These are phyloP conservation scores for Macropis europaea DNA, from an alignment of 2,888 invertebrate species.

Conservation along the genomic window DNA sequence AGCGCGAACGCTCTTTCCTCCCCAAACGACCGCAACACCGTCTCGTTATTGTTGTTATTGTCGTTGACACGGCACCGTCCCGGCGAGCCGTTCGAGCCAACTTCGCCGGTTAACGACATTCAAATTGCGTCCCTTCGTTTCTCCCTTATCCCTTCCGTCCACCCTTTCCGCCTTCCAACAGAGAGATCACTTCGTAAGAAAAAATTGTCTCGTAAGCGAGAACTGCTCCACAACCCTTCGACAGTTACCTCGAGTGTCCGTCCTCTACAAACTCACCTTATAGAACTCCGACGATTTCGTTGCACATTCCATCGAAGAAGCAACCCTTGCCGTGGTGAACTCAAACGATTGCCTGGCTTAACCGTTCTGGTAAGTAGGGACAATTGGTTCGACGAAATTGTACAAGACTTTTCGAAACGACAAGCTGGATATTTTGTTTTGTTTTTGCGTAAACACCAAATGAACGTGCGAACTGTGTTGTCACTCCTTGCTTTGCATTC, in stretches of 20 bases:
- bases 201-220: conserved; percentile 6
- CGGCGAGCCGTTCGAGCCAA: background rate
- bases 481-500: no score
- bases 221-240: background rate
- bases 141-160: background rate
- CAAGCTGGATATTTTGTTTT: no score
- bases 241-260: background rate
- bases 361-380: no score
- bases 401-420: no score
- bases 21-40: conserved; percentile 34
- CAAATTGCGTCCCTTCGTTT: background rate
- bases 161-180: background rate
- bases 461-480: no score
- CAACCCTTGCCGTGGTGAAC: background rate
- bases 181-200: background rate
- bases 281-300: background rate
- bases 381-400: no score
- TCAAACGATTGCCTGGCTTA: no score
- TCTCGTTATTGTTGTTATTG: conserved; percentile 61
- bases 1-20: conserved; percentile 45
- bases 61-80: conserved; percentile 40
- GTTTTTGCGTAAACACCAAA: no score
- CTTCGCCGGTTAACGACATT: conserved; percentile 22
- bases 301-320: background rate
- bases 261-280: background rate